Evolutionary conservation across 2,888 invertebrate species (phyloP).

Genomic region (Coenonympha glycerion): DNA sequence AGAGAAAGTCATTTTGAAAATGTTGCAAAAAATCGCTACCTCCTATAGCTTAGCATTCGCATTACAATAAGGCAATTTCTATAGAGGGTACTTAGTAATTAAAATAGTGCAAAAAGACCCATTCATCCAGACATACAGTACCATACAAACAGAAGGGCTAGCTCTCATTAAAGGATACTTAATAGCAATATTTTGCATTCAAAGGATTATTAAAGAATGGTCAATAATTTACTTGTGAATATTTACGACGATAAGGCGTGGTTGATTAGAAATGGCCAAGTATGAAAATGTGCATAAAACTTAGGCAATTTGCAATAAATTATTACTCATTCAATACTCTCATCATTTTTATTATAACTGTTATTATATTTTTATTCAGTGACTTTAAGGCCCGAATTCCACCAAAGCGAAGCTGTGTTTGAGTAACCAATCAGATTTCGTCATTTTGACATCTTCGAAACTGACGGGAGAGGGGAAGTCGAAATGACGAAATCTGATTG

Average conservation of each 20-base stretch:
- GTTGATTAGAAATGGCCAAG: background rate
- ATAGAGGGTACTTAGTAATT: constrained; percentile 43
- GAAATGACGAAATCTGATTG: no score
- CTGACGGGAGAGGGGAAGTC: no score
- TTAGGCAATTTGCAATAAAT: no score
- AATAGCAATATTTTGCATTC: constrained; percentile 35
- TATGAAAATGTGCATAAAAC: no score
- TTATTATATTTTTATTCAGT: no score
- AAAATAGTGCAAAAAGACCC: constrained; percentile 42
- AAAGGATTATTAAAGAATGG: constrained; percentile 22
- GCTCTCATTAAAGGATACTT: constrained; percentile 36
- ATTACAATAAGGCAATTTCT: constrained; percentile 41
- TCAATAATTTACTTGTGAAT: constrained; percentile 14
- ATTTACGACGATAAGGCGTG: background rate
- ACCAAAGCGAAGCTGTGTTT: no score
- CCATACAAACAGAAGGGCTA: constrained; percentile 19
- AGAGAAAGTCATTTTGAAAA: no score
- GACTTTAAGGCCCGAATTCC: no score
- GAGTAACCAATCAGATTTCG: no score
- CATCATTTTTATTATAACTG: no score
- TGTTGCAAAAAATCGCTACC: background rate
- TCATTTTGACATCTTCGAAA: no score
- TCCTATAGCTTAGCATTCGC: constrained; percentile 18
- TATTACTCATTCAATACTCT: no score
- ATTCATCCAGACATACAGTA: constrained; percentile 24